Evolutionary conservation across 2,797 vertebrate species (phyloP).

Genomic region (Hafferia zeledoni): DNA sequence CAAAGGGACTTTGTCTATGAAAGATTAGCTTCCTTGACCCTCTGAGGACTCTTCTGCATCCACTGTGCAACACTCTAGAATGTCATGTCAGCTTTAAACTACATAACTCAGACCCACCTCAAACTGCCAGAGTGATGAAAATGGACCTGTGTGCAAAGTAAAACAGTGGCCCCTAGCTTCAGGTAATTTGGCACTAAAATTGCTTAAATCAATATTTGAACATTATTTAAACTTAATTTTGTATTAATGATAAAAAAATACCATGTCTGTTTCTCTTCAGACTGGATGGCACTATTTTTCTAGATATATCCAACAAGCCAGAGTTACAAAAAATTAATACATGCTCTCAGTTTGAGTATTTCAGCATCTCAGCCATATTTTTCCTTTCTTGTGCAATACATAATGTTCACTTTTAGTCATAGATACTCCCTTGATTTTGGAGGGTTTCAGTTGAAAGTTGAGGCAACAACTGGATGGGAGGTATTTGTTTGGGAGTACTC

Average conservation of each 20-base stretch:
- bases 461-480: neutral
- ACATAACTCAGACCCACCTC: neutral
- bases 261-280: neutral
- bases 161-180: neutral
- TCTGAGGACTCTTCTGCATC: neutral
- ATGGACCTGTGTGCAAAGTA: neutral
- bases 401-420: neutral
- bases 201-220: neutral
- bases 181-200: neutral
- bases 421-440: neutral
- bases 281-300: neutral
- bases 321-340: neutral
- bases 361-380: neutral
- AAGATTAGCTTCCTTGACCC: neutral
- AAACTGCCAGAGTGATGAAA: neutral
- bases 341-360: neutral
- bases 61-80: neutral
- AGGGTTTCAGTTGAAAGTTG: neutral
- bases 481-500: neutral
- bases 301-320: neutral
- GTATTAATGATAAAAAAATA: neutral
- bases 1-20: accelerated
- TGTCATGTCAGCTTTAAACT: neutral
- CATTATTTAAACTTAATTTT: neutral
- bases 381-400: neutral